phyloP scores from a whole-genome alignment of 2,113 vertebrate species.

The Lophius piscatorius region DNA sequence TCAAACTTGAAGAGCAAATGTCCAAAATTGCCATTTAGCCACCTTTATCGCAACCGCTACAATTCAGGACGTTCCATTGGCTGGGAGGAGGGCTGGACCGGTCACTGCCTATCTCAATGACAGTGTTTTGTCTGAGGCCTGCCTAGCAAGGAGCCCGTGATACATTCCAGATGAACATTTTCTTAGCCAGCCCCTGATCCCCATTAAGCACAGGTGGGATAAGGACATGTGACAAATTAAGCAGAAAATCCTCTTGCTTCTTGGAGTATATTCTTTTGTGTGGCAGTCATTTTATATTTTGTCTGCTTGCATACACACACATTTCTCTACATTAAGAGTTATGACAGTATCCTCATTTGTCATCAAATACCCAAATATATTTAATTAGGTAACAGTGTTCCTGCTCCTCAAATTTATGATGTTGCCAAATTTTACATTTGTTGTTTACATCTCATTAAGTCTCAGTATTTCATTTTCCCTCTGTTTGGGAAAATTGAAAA shows the following conservation, averaged over 20 bases:
- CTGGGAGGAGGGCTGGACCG: constrained; percentile 72
- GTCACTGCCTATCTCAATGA: constrained; percentile 80
- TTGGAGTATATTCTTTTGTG: constrained; percentile 77
- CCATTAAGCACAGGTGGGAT: constrained; percentile 74
- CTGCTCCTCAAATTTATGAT: constrained; percentile 37
- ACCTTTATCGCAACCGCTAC: constrained; percentile 53
- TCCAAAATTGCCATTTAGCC: constrained; percentile 89
- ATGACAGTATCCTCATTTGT: constrained; percentile 47
- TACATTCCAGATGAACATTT: constrained; percentile 86
- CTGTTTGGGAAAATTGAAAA: constrained; percentile 34
- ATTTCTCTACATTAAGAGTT: constrained; percentile 60
- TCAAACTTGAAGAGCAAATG: constrained; percentile 95
- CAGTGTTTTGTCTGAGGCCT: constrained; percentile 77
- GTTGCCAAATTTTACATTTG: constrained; percentile 76
- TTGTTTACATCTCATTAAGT: constrained; percentile 65
- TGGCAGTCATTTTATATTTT: constrained; percentile 77
- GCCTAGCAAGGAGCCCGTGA: constrained; percentile 70
- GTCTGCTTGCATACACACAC: constrained; percentile 54
- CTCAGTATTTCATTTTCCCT: constrained; percentile 73
- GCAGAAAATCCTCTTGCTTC: constrained; percentile 67
- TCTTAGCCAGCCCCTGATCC: constrained; percentile 72
- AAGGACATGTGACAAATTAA: constrained; percentile 60
- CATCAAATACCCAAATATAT: constrained; percentile 37
- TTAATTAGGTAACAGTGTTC: constrained; percentile 62
- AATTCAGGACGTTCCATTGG: constrained; percentile 79